These are phyloP conservation scores for Cynopterus sphinx DNA, from an alignment of 2,797 vertebrate genomes.

Conservation along the genomic window DNA sequence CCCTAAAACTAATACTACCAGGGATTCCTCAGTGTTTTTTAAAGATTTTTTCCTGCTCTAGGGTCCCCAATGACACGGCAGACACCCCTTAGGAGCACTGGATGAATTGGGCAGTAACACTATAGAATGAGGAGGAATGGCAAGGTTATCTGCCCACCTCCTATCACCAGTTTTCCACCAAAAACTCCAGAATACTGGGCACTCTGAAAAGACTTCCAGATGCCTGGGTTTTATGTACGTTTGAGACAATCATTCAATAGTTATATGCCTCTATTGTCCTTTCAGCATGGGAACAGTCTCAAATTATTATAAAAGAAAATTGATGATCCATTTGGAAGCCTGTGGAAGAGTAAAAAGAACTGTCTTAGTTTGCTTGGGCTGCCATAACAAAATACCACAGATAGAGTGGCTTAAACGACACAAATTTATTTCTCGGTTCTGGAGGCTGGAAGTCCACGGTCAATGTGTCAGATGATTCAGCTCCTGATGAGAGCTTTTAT, in stretches of 20 bases:
- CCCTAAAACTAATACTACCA: neutral
- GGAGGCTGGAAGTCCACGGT: neutral
- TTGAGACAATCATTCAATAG: neutral
- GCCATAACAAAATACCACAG: neutral
- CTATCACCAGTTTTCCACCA: neutral
- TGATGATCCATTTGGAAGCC: neutral
- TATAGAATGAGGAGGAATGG: neutral
- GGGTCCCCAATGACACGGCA: neutral
- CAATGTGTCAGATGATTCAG: neutral
- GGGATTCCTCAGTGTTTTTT: neutral
- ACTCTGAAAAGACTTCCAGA: neutral
- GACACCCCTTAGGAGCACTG: neutral
- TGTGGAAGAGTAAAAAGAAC: neutral
- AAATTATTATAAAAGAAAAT: neutral
- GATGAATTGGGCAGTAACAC: neutral
- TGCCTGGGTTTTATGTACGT: neutral
- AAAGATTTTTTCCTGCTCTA: neutral
- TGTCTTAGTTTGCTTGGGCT: neutral
- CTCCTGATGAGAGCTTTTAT: neutral
- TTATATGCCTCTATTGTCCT: neutral
- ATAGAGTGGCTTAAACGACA: neutral
- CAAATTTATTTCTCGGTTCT: neutral
- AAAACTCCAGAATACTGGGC: neutral
- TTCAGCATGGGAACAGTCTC: neutral
- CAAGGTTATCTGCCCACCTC: neutral